phyloP scores from a whole-genome alignment of 2,113 vertebrate species.

The Felis chaus region DNA sequence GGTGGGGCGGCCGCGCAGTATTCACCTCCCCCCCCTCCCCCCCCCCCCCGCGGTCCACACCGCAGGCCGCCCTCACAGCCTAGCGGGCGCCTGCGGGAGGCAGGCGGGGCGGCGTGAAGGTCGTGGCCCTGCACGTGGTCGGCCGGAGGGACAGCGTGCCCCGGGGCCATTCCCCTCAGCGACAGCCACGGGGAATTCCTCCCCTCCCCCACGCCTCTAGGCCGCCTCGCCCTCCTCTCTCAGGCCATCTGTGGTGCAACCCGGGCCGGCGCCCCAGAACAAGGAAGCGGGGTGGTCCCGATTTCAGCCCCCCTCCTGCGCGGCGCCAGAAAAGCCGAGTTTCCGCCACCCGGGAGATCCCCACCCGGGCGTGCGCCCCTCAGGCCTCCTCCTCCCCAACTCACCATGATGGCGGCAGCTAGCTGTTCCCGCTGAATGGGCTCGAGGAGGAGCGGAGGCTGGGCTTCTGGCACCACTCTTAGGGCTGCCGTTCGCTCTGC shows the following conservation, averaged over 20 bases:
- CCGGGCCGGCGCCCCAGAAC: neutral
- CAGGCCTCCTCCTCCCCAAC: neutral
- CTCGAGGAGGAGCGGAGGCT: neutral
- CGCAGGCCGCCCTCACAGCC: neutral
- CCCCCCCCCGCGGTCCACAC: neutral
- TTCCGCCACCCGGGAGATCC: accelerated
- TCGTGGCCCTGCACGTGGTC: neutral
- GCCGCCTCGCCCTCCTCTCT: neutral
- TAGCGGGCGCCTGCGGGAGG: accelerated
- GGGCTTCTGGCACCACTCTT: neutral
- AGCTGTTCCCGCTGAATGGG: neutral
- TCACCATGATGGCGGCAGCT: constrained; percentile 73
- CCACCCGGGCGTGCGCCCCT: neutral
- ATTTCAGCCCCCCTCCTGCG: accelerated
- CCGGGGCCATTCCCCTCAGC: too few relatives aligned
- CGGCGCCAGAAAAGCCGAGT: accelerated
- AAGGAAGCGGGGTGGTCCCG: accelerated
- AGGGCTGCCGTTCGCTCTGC: neutral
- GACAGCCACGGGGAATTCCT: too few relatives aligned
- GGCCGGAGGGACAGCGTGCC: neutral
- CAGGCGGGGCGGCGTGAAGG: neutral
- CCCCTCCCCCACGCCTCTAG: neutral
- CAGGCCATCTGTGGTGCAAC: neutral
- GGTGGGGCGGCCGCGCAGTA: neutral
- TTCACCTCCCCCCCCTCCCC: accelerated